Evolutionary conservation across 2,797 vertebrate genomes (phyloP).

Genomic region (Anisognathus igniventris): DNA sequence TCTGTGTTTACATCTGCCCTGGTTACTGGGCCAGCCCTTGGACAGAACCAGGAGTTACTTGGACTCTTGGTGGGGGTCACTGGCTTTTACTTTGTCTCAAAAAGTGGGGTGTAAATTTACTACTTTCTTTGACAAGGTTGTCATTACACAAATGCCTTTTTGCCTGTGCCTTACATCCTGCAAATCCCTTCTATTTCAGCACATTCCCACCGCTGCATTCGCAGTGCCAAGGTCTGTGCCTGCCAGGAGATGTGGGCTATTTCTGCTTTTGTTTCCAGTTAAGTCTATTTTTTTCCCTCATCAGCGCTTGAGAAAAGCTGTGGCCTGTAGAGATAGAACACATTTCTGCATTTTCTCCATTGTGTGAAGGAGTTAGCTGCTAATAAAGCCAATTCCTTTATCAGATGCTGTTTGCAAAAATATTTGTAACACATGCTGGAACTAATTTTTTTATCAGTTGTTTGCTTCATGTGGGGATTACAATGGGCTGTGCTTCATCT

Average conservation of each 20-base stretch:
- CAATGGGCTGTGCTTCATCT: conserved; percentile 19
- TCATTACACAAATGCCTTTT: not conserved
- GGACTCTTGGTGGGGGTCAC: rapidly evolving
- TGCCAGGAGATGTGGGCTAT: conserved; percentile 3
- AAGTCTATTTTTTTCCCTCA: not conserved
- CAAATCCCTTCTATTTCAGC: not conserved
- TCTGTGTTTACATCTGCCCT: not conserved
- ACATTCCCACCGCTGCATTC: not conserved
- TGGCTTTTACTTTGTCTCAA: not conserved
- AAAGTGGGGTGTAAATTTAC: not conserved
- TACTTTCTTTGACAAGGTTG: not conserved
- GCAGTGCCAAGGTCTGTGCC: not conserved
- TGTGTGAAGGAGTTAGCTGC: not conserved
- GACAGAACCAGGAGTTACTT: not conserved
- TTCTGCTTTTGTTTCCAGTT: not conserved
- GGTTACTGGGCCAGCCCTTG: not conserved
- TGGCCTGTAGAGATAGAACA: not conserved
- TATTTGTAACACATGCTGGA: not conserved
- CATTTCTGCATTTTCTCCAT: conserved; percentile 1
- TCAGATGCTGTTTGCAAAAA: conserved; percentile 16
- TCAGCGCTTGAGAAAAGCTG: not conserved
- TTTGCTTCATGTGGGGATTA: conserved; percentile 10
- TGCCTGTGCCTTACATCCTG: not conserved
- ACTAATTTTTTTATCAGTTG: conserved; percentile 24
- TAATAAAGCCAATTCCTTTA: conserved; percentile 13